Evolutionary conservation across 2,888 invertebrate genomes (phyloP).

Genomic region (Tenthredo livida): DNA sequence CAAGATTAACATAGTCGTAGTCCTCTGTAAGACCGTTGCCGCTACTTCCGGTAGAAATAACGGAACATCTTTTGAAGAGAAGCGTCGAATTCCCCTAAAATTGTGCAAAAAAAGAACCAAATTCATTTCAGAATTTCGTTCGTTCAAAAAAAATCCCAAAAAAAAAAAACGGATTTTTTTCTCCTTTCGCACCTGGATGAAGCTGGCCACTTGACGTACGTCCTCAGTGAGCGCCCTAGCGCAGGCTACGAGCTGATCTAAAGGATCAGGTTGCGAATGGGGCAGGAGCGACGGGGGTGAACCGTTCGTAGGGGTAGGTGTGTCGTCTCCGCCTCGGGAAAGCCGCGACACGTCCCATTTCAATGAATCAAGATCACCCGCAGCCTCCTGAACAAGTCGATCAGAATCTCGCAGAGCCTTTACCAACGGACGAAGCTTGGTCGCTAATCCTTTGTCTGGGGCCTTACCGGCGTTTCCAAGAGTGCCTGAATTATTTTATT

Average conservation of each 20-base stretch:
- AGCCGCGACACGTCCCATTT: slow-evolving; percentile 89
- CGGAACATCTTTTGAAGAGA: slow-evolving; percentile 85
- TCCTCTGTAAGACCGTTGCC: slow-evolving; percentile 88
- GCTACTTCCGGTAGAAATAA: slow-evolving; percentile 73
- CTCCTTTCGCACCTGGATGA: slow-evolving; percentile 83
- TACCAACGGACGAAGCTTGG: slow-evolving; percentile 88
- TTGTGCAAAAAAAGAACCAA: slow-evolving; percentile 13
- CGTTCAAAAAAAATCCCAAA: neutral
- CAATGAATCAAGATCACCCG: slow-evolving; percentile 86
- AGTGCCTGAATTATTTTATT: slow-evolving; percentile 76
- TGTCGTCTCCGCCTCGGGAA: slow-evolving; percentile 77
- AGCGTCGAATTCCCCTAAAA: slow-evolving; percentile 87
- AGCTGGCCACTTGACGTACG: slow-evolving; percentile 92
- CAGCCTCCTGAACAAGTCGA: slow-evolving; percentile 88
- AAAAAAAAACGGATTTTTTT: neutral
- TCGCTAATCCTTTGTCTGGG: slow-evolving; percentile 88
- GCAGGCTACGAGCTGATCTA: slow-evolving; percentile 93
- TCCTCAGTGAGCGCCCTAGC: slow-evolving; percentile 93
- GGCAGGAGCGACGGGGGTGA: slow-evolving; percentile 75
- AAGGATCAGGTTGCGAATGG: slow-evolving; percentile 84
- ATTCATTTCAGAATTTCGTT: slow-evolving; percentile 67
- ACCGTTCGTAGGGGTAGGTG: slow-evolving; percentile 79
- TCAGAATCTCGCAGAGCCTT: slow-evolving; percentile 90
- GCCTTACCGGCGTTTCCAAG: slow-evolving; percentile 92
- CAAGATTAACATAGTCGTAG: slow-evolving; percentile 94